Evolutionary conservation across 2,113 vertebrate species (phyloP), one percentile per base, ranked within the genome.

Genomic region (Tauraco erythrolophus): DNA sequence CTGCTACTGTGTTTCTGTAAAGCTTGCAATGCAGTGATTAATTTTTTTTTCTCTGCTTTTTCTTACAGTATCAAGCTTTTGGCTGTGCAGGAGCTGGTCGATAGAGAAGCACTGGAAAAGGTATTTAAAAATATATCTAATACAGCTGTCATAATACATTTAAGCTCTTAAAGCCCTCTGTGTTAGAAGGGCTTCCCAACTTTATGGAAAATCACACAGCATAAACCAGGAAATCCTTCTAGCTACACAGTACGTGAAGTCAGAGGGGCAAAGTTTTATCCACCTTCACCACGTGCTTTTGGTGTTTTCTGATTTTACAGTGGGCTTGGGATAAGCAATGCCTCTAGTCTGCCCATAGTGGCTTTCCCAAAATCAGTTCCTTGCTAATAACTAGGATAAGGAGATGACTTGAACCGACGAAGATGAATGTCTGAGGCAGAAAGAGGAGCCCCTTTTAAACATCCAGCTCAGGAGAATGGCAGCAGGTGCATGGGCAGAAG

Each of bases 51-150:
- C 14, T 74, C 83, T 92, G n/a, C 88, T 89, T 92, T 97, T 65
- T 97, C 94, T 97, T 97, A 37, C 98, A 99, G 99, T 97, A 99
- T 99, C 98, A 99, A 99, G 98, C 97, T 99, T 88, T 97, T 99
- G 96, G 99, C 99, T 28, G 99, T 99, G 57, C 99, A 99, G 97
- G 99, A 99, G 93, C 98, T 99, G 88, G 89, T 98, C 18, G 99
- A 99, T 93, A 98, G 96, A 96, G 99, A 99, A 91, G 99, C 99
- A 9, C 97, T 99, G 61, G 99, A 99, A 92, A 99, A 99, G 99
- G 99, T 99, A 99, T 72, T 96, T 80, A 37, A 78, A 87, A 95
- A 72, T 89, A 23, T 8, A 43, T 70, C 62, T 75, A 37, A 23
- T 88, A 50, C 14, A 92, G 33, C 39, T 74, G 14, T 28, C 43